Conservation (phyloP, 2,888 invertebrate genomes). For the Agrilus mali region DNA sequence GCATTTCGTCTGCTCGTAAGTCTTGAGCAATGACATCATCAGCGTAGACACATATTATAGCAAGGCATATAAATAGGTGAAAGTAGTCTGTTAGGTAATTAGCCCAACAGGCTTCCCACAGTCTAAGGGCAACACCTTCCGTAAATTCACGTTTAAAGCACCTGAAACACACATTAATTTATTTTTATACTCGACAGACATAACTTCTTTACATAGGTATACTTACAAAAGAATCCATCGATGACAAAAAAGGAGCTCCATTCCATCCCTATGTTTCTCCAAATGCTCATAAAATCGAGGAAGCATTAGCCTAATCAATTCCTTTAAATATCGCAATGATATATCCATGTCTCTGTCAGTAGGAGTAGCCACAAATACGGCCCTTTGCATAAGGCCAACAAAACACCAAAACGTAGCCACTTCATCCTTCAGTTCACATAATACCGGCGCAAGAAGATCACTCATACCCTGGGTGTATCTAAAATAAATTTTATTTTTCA, state of each 20-base stretch:
- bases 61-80: conserved; percentile 85
- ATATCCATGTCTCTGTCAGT: conserved; percentile 91
- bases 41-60: conserved; percentile 85
- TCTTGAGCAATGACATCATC: conserved; percentile 89
- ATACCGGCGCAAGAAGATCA: conserved; percentile 82
- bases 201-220: conserved; percentile 3
- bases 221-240: conserved; percentile 85
- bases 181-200: not conserved
- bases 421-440: conserved; percentile 89
- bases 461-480: conserved; percentile 92
- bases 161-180: conserved; percentile 32
- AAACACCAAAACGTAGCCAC: conserved; percentile 98
- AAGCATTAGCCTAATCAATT: conserved; percentile 76
- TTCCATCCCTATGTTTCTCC: conserved; percentile 69
- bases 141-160: conserved; percentile 90
- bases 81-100: conserved; percentile 94
- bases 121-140: conserved; percentile 73
- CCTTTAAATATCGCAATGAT: conserved; percentile 76
- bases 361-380: conserved; percentile 89
- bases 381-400: conserved; percentile 88
- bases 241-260: conserved; percentile 86
- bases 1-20: conserved; percentile 86
- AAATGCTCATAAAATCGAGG: conserved; percentile 85
- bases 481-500: conserved; percentile 12
- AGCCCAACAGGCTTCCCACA: conserved; percentile 98